Conservation (phyloP, 2,113 vertebrate species). For the Gasterosteus nipponicus region DNA sequence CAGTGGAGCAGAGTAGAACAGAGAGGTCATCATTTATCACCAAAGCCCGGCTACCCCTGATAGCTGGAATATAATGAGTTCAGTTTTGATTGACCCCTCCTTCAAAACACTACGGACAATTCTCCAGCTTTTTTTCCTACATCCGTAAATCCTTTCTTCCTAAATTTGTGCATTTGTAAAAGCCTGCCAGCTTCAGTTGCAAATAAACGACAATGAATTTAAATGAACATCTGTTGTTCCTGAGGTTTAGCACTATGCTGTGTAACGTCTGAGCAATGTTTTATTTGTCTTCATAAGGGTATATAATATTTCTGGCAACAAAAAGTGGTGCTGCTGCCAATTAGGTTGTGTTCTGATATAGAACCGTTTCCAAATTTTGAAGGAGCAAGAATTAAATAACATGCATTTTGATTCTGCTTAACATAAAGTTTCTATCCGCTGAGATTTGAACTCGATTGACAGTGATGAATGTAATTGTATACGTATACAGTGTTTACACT, state of each 20-base stretch:
- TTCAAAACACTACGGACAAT: constrained; percentile 11
- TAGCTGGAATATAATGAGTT: constrained; percentile 65
- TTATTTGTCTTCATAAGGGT: constrained; percentile 50
- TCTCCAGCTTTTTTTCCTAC: constrained; percentile 24
- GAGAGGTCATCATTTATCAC: constrained; percentile 75
- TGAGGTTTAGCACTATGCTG: constrained; percentile 34
- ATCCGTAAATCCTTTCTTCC: constrained; percentile 37
- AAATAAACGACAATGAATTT: constrained; percentile 51
- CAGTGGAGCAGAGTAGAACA: constrained; percentile 56
- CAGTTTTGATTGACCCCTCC: constrained; percentile 45
- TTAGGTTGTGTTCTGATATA: constrained; percentile 44
- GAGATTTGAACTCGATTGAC: not conserved
- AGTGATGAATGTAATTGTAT: not conserved
- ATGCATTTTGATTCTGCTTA: constrained; percentile 19
- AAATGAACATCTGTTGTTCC: constrained; percentile 58
- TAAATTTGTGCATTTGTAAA: constrained; percentile 49
- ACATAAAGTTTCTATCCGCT: constrained; percentile 7
- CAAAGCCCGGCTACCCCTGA: constrained; percentile 66
- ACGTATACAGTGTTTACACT: not conserved
- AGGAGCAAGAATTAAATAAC: constrained; percentile 37
- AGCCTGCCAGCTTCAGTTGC: constrained; percentile 41
- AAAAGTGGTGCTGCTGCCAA: constrained; percentile 32
- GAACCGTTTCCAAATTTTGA: constrained; percentile 30
- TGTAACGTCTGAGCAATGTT: constrained; percentile 40
- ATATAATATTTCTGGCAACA: constrained; percentile 58